Evolutionary conservation across 2,888 invertebrate species (phyloP).

Genomic region (Nysson spinosus): DNA sequence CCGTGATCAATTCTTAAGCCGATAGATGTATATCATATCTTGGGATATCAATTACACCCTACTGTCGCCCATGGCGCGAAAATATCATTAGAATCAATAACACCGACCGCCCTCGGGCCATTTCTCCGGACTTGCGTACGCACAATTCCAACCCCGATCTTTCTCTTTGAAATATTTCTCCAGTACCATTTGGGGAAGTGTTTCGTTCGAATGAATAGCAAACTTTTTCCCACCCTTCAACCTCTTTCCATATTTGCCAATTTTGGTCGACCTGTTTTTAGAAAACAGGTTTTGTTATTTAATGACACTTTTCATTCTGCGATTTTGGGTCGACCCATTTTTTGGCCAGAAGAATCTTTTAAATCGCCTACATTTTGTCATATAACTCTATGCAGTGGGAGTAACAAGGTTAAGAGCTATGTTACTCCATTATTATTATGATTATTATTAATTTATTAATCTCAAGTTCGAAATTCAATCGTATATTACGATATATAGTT

Average conservation of each 20-base stretch:
- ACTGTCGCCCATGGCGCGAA: slow-evolving; percentile 69
- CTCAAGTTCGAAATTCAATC: too few relatives aligned
- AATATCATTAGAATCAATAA: slow-evolving; percentile 76
- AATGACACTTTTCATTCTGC: too few relatives aligned
- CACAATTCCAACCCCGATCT: slow-evolving; percentile 61
- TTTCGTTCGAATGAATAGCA: slow-evolving; percentile 26
- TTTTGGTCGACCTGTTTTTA: too few relatives aligned
- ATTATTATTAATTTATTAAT: too few relatives aligned
- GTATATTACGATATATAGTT: too few relatives aligned
- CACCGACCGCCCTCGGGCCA: slow-evolving; percentile 49
- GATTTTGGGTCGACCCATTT: too few relatives aligned
- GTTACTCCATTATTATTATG: too few relatives aligned
- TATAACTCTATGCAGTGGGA: too few relatives aligned
- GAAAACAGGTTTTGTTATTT: too few relatives aligned
- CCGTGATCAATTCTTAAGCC: background rate
- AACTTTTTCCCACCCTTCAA: slow-evolving; percentile 56
- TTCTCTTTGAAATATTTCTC: slow-evolving; percentile 67
- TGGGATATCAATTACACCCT: slow-evolving; percentile 71
- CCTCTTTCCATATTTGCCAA: slow-evolving; percentile 17
- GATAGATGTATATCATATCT: slow-evolving; percentile 49
- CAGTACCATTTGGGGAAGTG: slow-evolving; percentile 57
- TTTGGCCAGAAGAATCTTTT: too few relatives aligned
- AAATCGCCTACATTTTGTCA: too few relatives aligned
- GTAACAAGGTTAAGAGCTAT: too few relatives aligned
- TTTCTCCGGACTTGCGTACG: slow-evolving; percentile 54